phyloP scores from a whole-genome alignment of 2,797 vertebrate genomes.

The Tympanoctomys barrerae region DNA sequence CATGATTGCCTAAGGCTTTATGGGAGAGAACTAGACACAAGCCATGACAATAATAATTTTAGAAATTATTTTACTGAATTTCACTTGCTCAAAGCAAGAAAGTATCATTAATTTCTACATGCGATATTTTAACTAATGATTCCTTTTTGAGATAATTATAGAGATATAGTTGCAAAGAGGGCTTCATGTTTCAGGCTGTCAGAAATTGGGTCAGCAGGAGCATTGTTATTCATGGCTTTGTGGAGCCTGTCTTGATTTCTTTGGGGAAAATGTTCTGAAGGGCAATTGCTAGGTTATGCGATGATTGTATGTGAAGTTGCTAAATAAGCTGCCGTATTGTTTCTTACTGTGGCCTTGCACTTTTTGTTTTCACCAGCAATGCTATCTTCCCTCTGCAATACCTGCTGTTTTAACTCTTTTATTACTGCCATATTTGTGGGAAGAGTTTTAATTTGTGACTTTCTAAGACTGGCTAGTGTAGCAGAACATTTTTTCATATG shows the following conservation, averaged over 20 bases:
- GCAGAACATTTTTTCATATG: neutral
- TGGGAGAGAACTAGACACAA: too few relatives aligned
- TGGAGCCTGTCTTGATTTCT: neutral
- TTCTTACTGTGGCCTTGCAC: neutral
- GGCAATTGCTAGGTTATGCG: neutral
- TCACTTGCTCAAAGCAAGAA: neutral
- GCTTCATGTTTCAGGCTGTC: neutral
- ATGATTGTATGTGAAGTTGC: neutral
- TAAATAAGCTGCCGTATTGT: neutral
- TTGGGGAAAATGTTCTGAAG: neutral
- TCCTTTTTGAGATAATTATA: conserved; percentile 42
- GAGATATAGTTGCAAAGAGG: neutral
- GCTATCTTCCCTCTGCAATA: neutral
- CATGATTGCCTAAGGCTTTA: too few relatives aligned
- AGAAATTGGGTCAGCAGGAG: neutral
- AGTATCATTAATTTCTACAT: neutral
- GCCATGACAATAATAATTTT: neutral
- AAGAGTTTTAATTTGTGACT: neutral
- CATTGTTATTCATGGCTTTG: neutral
- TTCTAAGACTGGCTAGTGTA: neutral
- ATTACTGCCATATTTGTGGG: neutral
- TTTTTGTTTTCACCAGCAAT: neutral
- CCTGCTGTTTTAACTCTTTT: neutral
- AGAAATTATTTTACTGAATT: conserved; percentile 27
- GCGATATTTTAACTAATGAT: neutral